phyloP scores from a whole-genome alignment of 1,140 invertebrate genomes.

The Pinna nobilis region DNA sequence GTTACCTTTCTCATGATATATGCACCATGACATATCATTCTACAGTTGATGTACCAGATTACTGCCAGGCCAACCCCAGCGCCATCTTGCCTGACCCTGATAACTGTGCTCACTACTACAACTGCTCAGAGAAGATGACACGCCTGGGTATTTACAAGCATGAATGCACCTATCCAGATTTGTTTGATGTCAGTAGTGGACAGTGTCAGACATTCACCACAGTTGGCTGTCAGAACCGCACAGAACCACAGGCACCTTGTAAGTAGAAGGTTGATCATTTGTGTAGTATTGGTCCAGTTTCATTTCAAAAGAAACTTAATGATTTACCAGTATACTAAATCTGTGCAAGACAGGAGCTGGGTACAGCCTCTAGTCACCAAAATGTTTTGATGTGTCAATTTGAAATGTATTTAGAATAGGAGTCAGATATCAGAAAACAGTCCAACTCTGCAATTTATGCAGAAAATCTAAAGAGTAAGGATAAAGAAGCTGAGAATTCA shows the following conservation, averaged over 20 bases:
- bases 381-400: too few species aligned
- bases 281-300: too few species aligned
- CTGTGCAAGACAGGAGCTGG: too few species aligned
- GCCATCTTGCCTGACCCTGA: neutral
- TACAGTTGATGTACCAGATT: constrained; percentile 8
- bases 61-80: neutral
- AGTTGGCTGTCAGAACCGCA: constrained; percentile 54
- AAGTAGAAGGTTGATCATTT: constrained; percentile 31
- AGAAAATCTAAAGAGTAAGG: too few species aligned
- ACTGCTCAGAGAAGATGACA: neutral
- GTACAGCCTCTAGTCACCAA: too few species aligned
- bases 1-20: neutral
- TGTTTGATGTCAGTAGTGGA: constrained; percentile 43
- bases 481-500: too few species aligned
- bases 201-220: constrained; percentile 49
- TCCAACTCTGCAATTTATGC: too few species aligned
- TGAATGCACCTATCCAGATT: constrained; percentile 7
- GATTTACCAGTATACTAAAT: too few species aligned
- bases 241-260: constrained; percentile 61
- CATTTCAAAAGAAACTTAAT: too few species aligned
- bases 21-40: neutral
- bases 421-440: too few species aligned
- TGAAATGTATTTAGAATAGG: too few species aligned
- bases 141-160: neutral
- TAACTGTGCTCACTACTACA: constrained; percentile 1